Evolutionary conservation across 1,140 invertebrate species (phyloP).

Genomic region (Drosophila lacertosa): DNA sequence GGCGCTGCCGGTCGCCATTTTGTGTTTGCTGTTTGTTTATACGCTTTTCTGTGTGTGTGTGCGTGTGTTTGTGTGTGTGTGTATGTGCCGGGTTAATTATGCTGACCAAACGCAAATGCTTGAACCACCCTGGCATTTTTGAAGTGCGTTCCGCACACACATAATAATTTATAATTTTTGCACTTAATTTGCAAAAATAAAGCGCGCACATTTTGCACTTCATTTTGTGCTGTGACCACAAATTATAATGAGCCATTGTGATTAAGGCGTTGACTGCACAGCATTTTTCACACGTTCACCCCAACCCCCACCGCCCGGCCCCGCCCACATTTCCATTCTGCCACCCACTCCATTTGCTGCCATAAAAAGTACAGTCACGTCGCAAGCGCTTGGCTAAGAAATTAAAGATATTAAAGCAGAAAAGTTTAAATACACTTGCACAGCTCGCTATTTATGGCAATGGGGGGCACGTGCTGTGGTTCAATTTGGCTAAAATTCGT

Average conservation of each 20-base stretch:
- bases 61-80: conserved; percentile 30
- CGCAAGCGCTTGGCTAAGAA: conserved; percentile 47
- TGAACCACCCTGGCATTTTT: conserved; percentile 1
- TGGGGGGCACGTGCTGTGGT: conserved; percentile 17
- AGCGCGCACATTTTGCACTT: conserved; percentile 73
- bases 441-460: conserved; percentile 21
- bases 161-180: conserved; percentile 79
- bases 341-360: background rate
- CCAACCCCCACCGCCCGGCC: background rate
- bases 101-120: conserved; percentile 66
- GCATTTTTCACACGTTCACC: background rate
- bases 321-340: background rate
- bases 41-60: conserved; percentile 15
- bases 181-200: conserved; percentile 73
- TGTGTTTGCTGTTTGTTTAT: conserved; percentile 35
- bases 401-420: conserved; percentile 36
- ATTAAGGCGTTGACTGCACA: conserved; percentile 55
- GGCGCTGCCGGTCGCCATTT: conserved; percentile 47
- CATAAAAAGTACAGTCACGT: conserved; percentile 69
- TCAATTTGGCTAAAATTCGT: conserved; percentile 8
- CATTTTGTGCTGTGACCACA: conserved; percentile 75
- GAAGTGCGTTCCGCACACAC: conserved; percentile 11
- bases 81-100: conserved; percentile 63
- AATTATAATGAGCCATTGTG: conserved; percentile 79
- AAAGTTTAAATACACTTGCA: conserved; percentile 26